Evolutionary conservation across 2,113 vertebrate genomes (phyloP).

Genomic region (Gymnogyps californianus): DNA sequence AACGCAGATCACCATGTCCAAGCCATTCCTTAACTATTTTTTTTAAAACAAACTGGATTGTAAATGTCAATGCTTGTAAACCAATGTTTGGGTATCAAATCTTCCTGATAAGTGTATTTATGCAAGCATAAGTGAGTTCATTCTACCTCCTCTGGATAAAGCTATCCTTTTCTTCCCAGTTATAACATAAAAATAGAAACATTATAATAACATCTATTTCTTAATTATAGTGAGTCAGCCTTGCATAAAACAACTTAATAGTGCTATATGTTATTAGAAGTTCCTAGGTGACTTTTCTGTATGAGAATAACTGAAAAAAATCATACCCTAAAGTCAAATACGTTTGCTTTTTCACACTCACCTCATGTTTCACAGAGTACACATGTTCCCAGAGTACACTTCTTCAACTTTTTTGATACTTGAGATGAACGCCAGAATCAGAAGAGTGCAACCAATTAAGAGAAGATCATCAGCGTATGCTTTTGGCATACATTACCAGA

Average conservation of each 20-base stretch:
- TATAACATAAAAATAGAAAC: not conserved
- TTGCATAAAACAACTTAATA: not conserved
- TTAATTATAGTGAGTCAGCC: not conserved
- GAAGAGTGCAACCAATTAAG: not conserved
- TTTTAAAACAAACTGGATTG: not conserved
- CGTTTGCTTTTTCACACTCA: not conserved
- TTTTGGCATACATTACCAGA: not conserved
- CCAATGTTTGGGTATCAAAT: not conserved
- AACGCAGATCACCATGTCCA: not conserved
- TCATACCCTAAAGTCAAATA: not conserved
- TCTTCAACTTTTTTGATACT: not conserved
- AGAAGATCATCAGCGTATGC: accelerated
- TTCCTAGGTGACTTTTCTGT: not conserved
- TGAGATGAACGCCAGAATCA: not conserved
- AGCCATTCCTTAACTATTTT: not conserved
- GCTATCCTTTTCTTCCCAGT: not conserved
- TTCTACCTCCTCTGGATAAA: not conserved
- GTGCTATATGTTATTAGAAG: not conserved
- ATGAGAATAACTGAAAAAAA: not conserved
- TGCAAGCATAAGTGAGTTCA: not conserved
- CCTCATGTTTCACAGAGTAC: not conserved
- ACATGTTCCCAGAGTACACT: no score
- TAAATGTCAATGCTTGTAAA: not conserved
- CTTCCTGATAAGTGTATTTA: not conserved
- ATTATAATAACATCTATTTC: not conserved